These are phyloP conservation scores for Willisornis vidua DNA, from an alignment of 2,113 vertebrate genomes.

Conservation along the genomic window DNA sequence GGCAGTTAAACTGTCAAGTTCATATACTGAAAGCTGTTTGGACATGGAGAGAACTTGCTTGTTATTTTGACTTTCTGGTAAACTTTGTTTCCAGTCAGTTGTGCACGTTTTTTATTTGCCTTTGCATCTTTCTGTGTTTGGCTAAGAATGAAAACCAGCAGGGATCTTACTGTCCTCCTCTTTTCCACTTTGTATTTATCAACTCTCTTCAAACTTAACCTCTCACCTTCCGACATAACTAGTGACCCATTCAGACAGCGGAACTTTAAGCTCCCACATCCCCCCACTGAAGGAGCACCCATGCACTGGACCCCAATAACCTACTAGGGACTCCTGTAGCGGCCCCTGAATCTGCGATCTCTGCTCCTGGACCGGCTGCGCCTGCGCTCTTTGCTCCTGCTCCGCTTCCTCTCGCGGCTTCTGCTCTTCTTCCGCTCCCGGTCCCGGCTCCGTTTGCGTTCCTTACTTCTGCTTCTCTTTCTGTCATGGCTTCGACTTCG, in stretches of 20 bases:
- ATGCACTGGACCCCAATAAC: constrained; percentile 51
- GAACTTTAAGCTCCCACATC: neutral
- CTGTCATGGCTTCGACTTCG: constrained; percentile 89
- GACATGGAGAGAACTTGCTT: neutral
- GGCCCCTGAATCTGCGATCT: constrained; percentile 87
- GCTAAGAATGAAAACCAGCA: neutral
- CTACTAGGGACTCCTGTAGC: constrained; percentile 90
- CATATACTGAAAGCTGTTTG: neutral
- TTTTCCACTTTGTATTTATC: neutral
- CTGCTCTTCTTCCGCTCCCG: constrained; percentile 87
- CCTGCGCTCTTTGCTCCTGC: constrained; percentile 89
- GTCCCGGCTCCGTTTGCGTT: constrained; percentile 85
- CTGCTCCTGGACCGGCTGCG: constrained; percentile 87
- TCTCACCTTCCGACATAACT: neutral
- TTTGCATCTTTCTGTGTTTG: neutral
- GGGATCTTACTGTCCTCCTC: neutral
- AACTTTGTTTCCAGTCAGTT: neutral
- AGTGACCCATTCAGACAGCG: neutral
- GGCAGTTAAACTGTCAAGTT: neutral
- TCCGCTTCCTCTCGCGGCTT: constrained; percentile 87
- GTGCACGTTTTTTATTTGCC: neutral
- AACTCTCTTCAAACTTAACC: neutral
- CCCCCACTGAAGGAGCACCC: neutral
- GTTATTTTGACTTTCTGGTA: neutral
- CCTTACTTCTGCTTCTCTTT: constrained; percentile 89